Percentiles rank a stretch among this genome's conserved stretches.
These are phyloP conservation scores for Leucophora obtusa DNA, from an alignment of 2,888 invertebrate species.

Conservation along the genomic window DNA sequence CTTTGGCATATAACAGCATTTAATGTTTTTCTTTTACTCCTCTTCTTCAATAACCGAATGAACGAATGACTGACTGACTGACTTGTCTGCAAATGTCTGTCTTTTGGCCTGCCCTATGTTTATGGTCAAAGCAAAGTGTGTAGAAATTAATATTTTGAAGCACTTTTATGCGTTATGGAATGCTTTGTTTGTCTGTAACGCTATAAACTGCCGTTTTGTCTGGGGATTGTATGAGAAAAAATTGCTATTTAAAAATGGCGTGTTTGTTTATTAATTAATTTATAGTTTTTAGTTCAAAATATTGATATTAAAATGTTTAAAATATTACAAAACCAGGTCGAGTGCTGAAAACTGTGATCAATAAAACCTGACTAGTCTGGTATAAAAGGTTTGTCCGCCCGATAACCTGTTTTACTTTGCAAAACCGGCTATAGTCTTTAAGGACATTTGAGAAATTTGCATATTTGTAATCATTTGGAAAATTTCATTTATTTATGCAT, in stretches of 20 bases:
- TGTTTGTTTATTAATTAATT: background rate
- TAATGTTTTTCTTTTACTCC: conserved; percentile 10
- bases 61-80: conserved; percentile 1
- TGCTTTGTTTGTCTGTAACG: conserved; percentile 6
- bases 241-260: too few species aligned
- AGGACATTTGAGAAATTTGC: too few species aligned
- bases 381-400: too few species aligned
- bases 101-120: conserved; percentile 10
- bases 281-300: background rate
- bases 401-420: too few species aligned
- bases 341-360: too few species aligned
- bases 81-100: background rate
- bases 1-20: conserved; percentile 40
- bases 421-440: too few species aligned
- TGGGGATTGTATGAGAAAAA: background rate
- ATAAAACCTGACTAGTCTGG: too few species aligned
- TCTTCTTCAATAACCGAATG: background rate
- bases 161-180: conserved; percentile 15
- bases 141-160: conserved; percentile 34
- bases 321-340: too few species aligned
- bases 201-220: background rate
- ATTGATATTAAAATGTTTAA: too few species aligned
- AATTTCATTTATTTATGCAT: too few species aligned
- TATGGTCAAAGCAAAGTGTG: conserved; percentile 46
- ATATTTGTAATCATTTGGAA: too few species aligned